Conservation (phyloP, 2,888 invertebrate genomes). For the Acronicta leporina region DNA sequence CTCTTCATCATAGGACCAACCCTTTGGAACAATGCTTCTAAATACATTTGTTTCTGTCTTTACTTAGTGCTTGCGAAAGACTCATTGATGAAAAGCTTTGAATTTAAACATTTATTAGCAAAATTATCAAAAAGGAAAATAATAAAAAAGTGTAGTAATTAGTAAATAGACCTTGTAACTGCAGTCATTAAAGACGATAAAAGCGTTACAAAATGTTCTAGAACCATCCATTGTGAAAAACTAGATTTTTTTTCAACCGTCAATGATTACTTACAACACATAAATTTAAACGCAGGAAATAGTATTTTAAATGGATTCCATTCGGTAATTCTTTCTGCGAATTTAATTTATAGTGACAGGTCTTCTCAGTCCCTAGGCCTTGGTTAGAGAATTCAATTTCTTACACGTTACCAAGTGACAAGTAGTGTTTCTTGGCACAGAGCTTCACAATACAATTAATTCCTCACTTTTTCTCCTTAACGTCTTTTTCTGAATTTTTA, state of each 20-base stretch:
- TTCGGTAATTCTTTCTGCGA: constrained; percentile 17
- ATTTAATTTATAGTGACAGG: constrained; percentile 45
- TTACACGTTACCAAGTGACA: constrained; percentile 33
- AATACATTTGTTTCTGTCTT: too few species aligned
- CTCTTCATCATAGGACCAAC: too few species aligned
- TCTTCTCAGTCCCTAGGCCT: constrained; percentile 37
- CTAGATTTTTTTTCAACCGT: not conserved
- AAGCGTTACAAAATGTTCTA: not conserved
- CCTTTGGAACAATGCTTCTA: too few species aligned
- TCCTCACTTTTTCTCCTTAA: constrained; percentile 51
- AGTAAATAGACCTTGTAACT: not conserved
- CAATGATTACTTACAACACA: not conserved
- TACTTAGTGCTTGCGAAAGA: too few species aligned
- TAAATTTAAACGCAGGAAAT: constrained; percentile 15
- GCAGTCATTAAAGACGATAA: not conserved
- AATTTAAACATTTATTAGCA: too few species aligned
- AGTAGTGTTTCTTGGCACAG: constrained; percentile 56
- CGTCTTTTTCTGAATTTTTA: constrained; percentile 49
- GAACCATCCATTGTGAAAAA: not conserved
- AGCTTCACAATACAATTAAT: constrained; percentile 47
- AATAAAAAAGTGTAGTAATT: too few species aligned
- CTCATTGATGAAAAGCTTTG: too few species aligned
- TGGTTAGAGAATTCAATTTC: constrained; percentile 38
- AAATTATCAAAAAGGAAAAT: too few species aligned
- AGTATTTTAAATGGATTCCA: constrained; percentile 11